Base-by-base conservation (phyloP, 2,113 vertebrate genomes). In the Alouatta palliata region DNA sequence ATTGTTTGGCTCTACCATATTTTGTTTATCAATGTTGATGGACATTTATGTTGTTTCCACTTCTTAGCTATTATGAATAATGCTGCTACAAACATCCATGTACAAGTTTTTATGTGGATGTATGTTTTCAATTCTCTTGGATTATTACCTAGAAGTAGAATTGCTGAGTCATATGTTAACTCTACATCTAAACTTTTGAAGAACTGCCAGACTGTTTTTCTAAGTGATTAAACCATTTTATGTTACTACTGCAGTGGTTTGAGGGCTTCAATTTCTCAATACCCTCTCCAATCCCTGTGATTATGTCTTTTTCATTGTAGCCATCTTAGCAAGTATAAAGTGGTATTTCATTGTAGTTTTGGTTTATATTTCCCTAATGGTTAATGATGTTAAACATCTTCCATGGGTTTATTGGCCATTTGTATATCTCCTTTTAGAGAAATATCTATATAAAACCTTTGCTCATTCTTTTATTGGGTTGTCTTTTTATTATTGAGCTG, bases 381-480 rank as follows among this genome's bases (percentile, higher is more conserved):
- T 43, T 96, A 87, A 64, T 71, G 6, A 95, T 64, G 10, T 23
- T 89, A 66, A 73, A 7, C 30, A 40, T 71, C 66, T 85, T 77
- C 56, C 17, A 37, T 75, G n/a, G n/a, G 25, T 21, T 77, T 77
- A 95, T 19, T 37, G 54, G 43, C 16, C 21, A 90, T 75, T 73
- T 80, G 56, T 61, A n/a, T 90, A 16, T 47, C 16, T 64, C 90
- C 35, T 96, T 40, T 84, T 27, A 85, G 71, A 96, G n/a, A 96
- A 87, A 79, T n/a, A 45, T 49, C 11, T 73, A 35, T 83, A 61
- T 32, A 90, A 64, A 73, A 80, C 30, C 12, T 96, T 95, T 92
- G 49, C 12, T n/a, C 56, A 56, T 90, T 94, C 64, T 97, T 95
- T 83, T 58, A 86, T 45, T 87, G 54, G 14, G 30, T 81, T 30